Percentiles rank a stretch among this genome's conserved stretches.
These are phyloP conservation scores for Aphelenchoides fujianensis DNA, from an alignment of 1,140 invertebrate genomes.

Conservation along the genomic window DNA sequence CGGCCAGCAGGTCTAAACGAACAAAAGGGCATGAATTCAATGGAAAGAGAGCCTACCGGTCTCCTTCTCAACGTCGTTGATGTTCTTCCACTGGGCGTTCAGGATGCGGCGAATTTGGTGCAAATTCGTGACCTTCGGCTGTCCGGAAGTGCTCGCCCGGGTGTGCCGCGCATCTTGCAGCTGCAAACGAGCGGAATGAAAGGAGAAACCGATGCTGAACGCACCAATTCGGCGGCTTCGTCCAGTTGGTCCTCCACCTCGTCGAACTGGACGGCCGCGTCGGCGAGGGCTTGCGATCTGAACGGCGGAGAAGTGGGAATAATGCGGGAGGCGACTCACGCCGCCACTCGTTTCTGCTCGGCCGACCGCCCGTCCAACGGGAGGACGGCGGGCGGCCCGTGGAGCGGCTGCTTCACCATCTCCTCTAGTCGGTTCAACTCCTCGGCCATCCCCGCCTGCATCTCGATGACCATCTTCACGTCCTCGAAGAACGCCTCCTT, in stretches of 20 bases:
- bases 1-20: neutral
- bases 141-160: neutral
- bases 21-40: neutral
- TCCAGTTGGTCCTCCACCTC: neutral
- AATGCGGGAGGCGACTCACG: neutral
- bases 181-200: no score
- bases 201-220: neutral
- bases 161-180: no score
- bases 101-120: constrained; percentile 2
- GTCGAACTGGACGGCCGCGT: neutral
- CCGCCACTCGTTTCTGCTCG: neutral
- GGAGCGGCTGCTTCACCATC: neutral
- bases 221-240: neutral
- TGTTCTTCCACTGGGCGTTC: constrained; percentile 1
- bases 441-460: neutral
- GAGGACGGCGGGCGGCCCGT: no score
- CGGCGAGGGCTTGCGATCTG: neutral
- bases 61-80: neutral
- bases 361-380: neutral
- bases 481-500: neutral
- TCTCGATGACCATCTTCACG: neutral
- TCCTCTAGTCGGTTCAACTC: neutral
- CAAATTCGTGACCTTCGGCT: neutral
- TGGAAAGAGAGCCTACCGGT: neutral
- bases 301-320: neutral